phyloP scores from a whole-genome alignment of 1,140 invertebrate species.

The Asbolus verrucosus region DNA sequence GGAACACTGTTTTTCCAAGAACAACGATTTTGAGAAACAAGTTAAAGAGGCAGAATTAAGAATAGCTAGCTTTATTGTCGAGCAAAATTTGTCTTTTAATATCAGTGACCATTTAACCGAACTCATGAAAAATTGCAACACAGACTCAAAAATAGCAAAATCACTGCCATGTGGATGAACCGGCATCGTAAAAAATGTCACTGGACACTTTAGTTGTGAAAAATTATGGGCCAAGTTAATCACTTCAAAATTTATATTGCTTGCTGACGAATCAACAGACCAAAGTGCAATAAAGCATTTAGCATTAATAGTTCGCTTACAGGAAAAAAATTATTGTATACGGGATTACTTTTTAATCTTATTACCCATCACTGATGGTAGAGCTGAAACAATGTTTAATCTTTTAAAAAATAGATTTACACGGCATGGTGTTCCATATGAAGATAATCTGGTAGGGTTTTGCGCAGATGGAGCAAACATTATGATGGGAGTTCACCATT shows the following conservation, averaged over 20 bases:
- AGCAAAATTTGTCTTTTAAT: conserved; percentile 53
- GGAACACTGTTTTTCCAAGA: too few relatives aligned
- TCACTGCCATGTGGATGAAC: conserved; percentile 14
- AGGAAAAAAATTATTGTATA: conserved; percentile 51
- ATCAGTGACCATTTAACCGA: conserved; percentile 45
- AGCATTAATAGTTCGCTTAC: conserved; percentile 56
- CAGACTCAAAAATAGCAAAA: conserved; percentile 46
- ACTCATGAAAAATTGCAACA: conserved; percentile 41
- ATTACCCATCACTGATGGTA: conserved; percentile 57
- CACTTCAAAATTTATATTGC: conserved; percentile 58
- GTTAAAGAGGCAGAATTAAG: conserved; percentile 41
- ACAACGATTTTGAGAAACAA: too few relatives aligned
- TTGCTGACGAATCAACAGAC: conserved; percentile 63
- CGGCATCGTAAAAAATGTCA: conserved; percentile 40
- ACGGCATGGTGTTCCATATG: conserved; percentile 60
- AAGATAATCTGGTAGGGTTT: conserved; percentile 63
- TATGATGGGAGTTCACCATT: conserved; percentile 63
- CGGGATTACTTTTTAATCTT: conserved; percentile 59
- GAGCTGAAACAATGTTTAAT: conserved; percentile 55
- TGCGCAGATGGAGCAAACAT: conserved; percentile 61
- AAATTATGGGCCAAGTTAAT: conserved; percentile 40
- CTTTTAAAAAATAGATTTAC: conserved; percentile 57
- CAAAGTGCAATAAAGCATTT: conserved; percentile 57
- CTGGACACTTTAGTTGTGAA: conserved; percentile 12
- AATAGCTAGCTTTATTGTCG: conserved; percentile 46